Evolutionary conservation across 2,888 invertebrate genomes (phyloP), one percentile per base, ranked within the genome.

Genomic region (Xestobium rufovillosum): DNA sequence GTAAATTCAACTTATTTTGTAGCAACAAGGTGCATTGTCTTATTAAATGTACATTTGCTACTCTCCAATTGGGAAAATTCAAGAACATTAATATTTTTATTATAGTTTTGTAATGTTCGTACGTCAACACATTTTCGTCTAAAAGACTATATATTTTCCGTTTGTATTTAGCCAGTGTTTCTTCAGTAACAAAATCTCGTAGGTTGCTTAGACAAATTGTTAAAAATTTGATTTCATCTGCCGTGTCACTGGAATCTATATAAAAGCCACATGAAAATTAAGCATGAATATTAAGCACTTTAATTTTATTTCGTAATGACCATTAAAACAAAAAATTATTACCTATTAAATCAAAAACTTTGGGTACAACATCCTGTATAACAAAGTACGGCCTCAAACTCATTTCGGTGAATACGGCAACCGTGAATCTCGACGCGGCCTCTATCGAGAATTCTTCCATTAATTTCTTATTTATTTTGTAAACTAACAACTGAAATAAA

Each of bases 151-250:
- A 28, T 0, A 68, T 50, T 48, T 65, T 65, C 1, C 35, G 23
- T 44, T 63, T 67, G 44, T 65, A 73, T 6, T 42, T 43, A 0
- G 53, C 27, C 10, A 73, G 45, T 6, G 60, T 45, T n/a, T 67
- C 61, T 0, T 47, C 31, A 6, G 57, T 55, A n/a, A 72, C 51
- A 0, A 72, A 42, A 15, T 55, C 44, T 39, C 65, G 57, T 2
- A 71, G 36, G 39, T 67, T 66, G 17, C 62, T 61, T 28, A 75
- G 47, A 48, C 72, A 70, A 4, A 67, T 63, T 13, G 71, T 68
- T 13, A 72, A 45, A 13, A 68, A 47, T 15, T 65, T 63, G 4
- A 71, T 55, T 13, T 71, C 65, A 34, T 68, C 59, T 8, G 56
- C 53, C 19, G 47, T 58, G 2, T 47, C 34, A 36, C 68, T 68